Percentiles rank a stretch among this genome's conserved stretches.
These are phyloP conservation scores for Enteromius argenteus DNA, from an alignment of 2,797 vertebrate genomes.

Conservation along the genomic window DNA sequence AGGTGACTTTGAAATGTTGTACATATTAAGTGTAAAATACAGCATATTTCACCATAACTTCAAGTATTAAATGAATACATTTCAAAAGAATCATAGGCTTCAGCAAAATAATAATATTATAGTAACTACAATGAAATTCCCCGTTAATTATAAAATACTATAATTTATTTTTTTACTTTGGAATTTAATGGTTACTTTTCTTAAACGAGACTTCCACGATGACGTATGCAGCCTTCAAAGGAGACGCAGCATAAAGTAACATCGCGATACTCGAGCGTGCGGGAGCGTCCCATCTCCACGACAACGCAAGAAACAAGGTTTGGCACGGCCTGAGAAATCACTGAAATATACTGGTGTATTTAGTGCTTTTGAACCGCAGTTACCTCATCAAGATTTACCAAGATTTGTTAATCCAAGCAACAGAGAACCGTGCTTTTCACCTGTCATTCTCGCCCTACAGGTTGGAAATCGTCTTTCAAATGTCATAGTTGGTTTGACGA, in stretches of 20 bases:
- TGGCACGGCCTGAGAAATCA: background rate
- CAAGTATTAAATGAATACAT: background rate
- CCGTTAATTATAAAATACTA: no score
- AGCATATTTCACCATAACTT: background rate
- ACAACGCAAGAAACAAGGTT: conserved; percentile 34
- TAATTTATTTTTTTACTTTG: no score
- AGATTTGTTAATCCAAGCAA: background rate
- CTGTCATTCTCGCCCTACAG: background rate
- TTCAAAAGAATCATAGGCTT: background rate
- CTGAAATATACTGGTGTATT: background rate
- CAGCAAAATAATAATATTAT: no score
- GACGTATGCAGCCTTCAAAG: no score
- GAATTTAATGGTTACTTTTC: no score
- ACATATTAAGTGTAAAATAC: background rate
- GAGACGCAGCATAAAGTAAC: background rate
- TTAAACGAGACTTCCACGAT: no score
- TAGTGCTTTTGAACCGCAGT: background rate
- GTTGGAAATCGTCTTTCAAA: background rate
- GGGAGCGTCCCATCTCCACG: conserved; percentile 51
- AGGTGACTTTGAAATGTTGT: background rate
- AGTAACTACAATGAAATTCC: no score
- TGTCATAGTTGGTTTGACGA: background rate
- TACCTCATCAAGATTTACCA: background rate
- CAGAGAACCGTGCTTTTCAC: background rate
- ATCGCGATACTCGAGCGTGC: background rate